A percentile compares a stretch with the other conserved stretches of the same genome.
Conservation (phyloP, 2,797 vertebrate species). For the Sebastes hopkinsi region DNA sequence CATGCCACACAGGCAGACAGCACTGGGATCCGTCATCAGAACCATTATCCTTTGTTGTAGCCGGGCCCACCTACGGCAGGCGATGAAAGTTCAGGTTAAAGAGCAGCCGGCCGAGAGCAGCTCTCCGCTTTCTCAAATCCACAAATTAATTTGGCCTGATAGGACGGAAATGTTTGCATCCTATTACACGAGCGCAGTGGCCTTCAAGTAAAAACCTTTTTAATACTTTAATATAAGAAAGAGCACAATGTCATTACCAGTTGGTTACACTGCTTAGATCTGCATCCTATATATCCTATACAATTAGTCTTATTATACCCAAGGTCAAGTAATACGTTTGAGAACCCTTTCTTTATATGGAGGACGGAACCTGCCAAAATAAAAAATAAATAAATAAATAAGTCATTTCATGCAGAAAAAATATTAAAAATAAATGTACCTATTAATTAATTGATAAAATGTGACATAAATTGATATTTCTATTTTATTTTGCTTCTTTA, state of each 20-base stretch:
- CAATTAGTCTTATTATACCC: too few relatives aligned
- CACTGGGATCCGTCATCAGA: conserved; percentile 81
- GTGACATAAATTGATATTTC: too few relatives aligned
- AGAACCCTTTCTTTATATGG: too few relatives aligned
- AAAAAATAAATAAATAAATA: too few relatives aligned
- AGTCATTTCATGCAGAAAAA: too few relatives aligned
- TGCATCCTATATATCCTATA: neutral
- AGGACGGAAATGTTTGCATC: conserved; percentile 66
- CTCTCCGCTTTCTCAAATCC: conserved; percentile 76
- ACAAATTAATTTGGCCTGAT: conserved; percentile 72
- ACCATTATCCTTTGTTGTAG: conserved; percentile 87
- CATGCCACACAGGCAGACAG: conserved; percentile 80
- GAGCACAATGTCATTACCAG: neutral
- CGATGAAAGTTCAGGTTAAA: conserved; percentile 89
- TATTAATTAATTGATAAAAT: too few relatives aligned
- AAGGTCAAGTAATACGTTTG: too few relatives aligned
- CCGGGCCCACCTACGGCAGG: conserved; percentile 82
- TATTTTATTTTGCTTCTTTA: too few relatives aligned
- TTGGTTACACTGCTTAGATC: neutral
- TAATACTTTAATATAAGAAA: neutral
- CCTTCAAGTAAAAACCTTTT: conserved; percentile 35
- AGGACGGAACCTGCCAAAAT: too few relatives aligned
- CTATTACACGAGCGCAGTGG: conserved; percentile 48
- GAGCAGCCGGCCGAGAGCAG: conserved; percentile 78
- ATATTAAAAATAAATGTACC: too few relatives aligned